Evolutionary conservation across 2,113 vertebrate genomes (phyloP).

Genomic region (Xiphophorus maculatus): DNA sequence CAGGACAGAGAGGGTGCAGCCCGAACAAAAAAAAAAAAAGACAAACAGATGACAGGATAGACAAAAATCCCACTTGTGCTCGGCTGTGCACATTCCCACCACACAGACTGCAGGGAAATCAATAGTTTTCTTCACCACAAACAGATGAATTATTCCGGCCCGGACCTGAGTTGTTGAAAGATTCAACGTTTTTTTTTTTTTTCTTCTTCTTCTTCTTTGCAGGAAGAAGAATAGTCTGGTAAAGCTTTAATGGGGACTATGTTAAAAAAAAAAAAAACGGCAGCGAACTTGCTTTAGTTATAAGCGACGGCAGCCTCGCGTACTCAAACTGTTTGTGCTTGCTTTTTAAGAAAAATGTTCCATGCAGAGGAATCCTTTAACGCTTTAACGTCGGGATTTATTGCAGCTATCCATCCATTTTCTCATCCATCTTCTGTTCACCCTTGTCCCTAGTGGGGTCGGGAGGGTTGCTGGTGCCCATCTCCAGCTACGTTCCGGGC

Average conservation of each 20-base stretch:
- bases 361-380: background rate
- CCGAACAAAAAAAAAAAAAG: slow-evolving; percentile 47
- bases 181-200: slow-evolving; percentile 27
- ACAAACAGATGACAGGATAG: slow-evolving; percentile 44
- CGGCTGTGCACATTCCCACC: slow-evolving; percentile 51
- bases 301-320: slow-evolving; percentile 5
- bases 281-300: slow-evolving; percentile 13
- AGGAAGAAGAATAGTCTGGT: slow-evolving; percentile 47
- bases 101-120: slow-evolving; percentile 71
- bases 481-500: too few species aligned
- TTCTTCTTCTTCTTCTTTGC: background rate
- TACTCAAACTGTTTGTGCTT: background rate
- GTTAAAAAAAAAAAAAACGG: background rate
- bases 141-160: slow-evolving; percentile 69
- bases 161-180: slow-evolving; percentile 48
- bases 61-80: slow-evolving; percentile 58
- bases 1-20: slow-evolving; percentile 15
- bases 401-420: too few species aligned
- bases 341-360: background rate
- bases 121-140: slow-evolving; percentile 72
- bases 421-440: too few species aligned
- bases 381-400: background rate
- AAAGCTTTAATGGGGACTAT: slow-evolving; percentile 58
- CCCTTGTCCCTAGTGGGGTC: too few species aligned
- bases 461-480: too few species aligned